Conservation (phyloP, 2,113 vertebrate genomes). For the Sardina pilchardus region DNA sequence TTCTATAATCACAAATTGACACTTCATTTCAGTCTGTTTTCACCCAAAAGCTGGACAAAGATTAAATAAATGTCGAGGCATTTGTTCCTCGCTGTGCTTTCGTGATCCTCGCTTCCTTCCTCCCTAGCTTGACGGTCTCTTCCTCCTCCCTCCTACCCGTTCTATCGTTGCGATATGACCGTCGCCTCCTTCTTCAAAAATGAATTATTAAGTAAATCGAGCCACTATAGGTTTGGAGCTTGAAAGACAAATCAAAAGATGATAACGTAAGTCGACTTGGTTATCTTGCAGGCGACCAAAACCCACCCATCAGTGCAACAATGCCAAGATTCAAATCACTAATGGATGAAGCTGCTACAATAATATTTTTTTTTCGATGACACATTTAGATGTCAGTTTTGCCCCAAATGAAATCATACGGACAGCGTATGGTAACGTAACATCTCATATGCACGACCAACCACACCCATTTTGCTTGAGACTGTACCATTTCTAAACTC, state of each 20-base stretch:
- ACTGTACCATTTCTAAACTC: constrained; percentile 53
- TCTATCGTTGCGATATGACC: constrained; percentile 27
- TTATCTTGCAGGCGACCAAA: constrained; percentile 40
- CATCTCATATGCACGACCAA: constrained; percentile 59
- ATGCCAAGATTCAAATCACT: not conserved
- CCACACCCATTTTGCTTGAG: constrained; percentile 69
- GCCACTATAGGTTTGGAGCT: constrained; percentile 18
- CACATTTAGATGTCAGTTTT: constrained; percentile 41
- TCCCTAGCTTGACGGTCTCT: constrained; percentile 56
- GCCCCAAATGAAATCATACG: constrained; percentile 50
- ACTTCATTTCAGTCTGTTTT: constrained; percentile 34
- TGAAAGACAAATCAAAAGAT: constrained; percentile 28
- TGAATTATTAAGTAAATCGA: constrained; percentile 46
- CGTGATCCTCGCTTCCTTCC: constrained; percentile 64
- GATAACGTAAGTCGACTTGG: constrained; percentile 31
- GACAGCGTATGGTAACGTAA: constrained; percentile 50
- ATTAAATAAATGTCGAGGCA: constrained; percentile 36
- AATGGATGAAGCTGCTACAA: not conserved
- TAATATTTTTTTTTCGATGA: not conserved
- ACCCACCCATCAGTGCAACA: constrained; percentile 44
- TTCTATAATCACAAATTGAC: not conserved
- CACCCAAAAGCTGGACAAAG: constrained; percentile 46
- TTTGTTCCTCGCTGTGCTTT: constrained; percentile 53
- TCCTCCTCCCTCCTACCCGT: constrained; percentile 32
- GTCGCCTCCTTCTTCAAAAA: constrained; percentile 49